phyloP scores from a whole-genome alignment of 2,797 vertebrate species.

The Dendrocincla fuliginosa region DNA sequence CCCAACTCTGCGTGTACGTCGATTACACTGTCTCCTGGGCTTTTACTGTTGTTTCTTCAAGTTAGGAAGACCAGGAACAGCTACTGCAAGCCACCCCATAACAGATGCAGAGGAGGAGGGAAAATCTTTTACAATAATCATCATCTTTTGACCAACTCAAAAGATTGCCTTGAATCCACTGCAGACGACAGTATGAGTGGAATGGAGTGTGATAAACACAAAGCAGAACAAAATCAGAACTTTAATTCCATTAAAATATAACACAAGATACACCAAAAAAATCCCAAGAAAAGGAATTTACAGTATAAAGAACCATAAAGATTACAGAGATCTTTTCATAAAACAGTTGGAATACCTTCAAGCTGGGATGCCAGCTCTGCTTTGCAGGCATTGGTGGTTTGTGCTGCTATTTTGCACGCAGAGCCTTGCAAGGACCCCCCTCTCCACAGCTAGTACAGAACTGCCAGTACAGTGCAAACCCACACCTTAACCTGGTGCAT shows the following conservation, averaged over 20 bases:
- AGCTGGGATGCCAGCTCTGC: not conserved
- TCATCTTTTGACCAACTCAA: not conserved
- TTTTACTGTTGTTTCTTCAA: not conserved
- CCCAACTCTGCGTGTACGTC: not conserved
- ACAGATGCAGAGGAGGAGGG: not conserved
- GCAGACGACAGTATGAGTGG: not conserved
- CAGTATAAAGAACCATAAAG: not conserved
- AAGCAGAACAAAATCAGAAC: not conserved
- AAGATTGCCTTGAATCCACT: not conserved
- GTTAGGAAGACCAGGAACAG: not conserved
- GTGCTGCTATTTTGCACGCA: rapidly evolving
- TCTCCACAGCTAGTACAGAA: not conserved
- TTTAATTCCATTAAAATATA: not conserved
- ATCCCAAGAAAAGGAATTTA: not conserved
- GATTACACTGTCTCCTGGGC: not conserved
- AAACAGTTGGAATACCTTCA: not conserved
- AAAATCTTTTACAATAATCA: not conserved
- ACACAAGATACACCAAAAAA: not conserved
- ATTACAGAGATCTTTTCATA: rapidly evolving
- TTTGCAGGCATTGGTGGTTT: not conserved
- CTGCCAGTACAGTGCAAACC: not conserved
- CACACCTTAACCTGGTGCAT: not conserved
- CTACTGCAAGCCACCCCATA: not conserved
- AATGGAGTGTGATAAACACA: not conserved
- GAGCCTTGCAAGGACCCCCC: not conserved